Base-by-base conservation (phyloP, 2,113 vertebrate species). In the Nanorana parkeri region DNA sequence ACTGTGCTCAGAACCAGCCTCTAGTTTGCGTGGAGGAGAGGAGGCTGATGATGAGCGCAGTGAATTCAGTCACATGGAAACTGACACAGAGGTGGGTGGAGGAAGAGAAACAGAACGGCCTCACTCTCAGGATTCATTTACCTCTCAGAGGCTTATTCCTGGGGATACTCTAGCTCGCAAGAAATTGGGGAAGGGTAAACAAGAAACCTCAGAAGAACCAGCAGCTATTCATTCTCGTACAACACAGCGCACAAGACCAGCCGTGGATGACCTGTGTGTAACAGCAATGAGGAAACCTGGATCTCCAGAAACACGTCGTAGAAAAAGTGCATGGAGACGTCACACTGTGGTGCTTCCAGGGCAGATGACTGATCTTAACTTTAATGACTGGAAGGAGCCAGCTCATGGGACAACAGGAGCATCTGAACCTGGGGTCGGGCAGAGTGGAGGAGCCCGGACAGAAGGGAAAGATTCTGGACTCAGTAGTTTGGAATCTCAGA, bases 31-130 rank as follows among this genome's bases (percentile, higher is more conserved):
- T 71, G 90, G 95, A 7, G 95, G 91, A 0, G 97, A 97, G 2
- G 97, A 98, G 52, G 97, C 96, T 0, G 97, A 98, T 0, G 97
- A 99, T 5, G 97, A 99, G 78, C 94, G 95, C 83, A 99, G 97
- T 41, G 97, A 98, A 91, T 91, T 97, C 85, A 94, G 93, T 89
- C 93, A 91, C 72, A 87, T 90, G 87, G 93, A 94, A 90, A 98
- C 96, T 0, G 97, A 98, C 92, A 97, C 96, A 0, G 97, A 99
- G 92, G 96, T 97, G 91, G 61, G 51, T 4, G 71, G 69, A 58
- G 54, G 29, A 21, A 58, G 63, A 76, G 71, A 83, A 36, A 54
- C 0, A 78, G 89, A 81, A 68, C 77, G 88, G 0, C 83, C 91
- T 64, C 77, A 77, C 13, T 89, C 92, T 81, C 91, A 95, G 75